phyloP scores from a whole-genome alignment of 2,888 invertebrate species.

The Torymus tubicola region DNA sequence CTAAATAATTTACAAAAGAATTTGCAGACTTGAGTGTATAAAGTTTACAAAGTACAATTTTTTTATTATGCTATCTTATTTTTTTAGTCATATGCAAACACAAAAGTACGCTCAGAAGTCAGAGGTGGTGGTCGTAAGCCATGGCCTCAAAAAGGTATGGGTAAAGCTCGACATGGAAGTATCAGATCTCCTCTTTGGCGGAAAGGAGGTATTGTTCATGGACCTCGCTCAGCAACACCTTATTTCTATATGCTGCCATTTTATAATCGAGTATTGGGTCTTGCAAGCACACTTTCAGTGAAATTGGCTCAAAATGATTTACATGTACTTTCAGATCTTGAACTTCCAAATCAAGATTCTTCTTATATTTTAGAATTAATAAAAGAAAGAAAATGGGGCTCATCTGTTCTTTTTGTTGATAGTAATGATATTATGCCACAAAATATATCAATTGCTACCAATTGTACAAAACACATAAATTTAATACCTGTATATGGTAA shows the following conservation, averaged over 20 bases:
- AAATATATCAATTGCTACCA: constrained; percentile 91
- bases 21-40: no score
- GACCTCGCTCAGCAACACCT: constrained; percentile 92
- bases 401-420: constrained; percentile 95
- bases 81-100: constrained; percentile 83
- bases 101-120: constrained; percentile 90
- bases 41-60: no score
- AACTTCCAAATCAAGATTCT: constrained; percentile 89
- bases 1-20: no score
- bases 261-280: constrained; percentile 85
- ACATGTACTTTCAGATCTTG: constrained; percentile 90
- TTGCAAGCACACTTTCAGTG: constrained; percentile 89
- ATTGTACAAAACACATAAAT: constrained; percentile 88
- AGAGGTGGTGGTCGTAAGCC: constrained; percentile 94
- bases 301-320: constrained; percentile 98
- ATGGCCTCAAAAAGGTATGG: constrained; percentile 97
- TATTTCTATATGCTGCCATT: constrained; percentile 96
- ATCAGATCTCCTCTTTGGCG: constrained; percentile 92
- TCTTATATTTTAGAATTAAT: constrained; percentile 88
- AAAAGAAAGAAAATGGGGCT: constrained; percentile 94
- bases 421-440: constrained; percentile 92
- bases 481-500: constrained; percentile 95
- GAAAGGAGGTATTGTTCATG: constrained; percentile 91
- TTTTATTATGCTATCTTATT: not conserved
- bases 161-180: constrained; percentile 94